These are phyloP conservation scores for Melitaea cinxia DNA, from an alignment of 1,140 invertebrate species.

Conservation along the genomic window DNA sequence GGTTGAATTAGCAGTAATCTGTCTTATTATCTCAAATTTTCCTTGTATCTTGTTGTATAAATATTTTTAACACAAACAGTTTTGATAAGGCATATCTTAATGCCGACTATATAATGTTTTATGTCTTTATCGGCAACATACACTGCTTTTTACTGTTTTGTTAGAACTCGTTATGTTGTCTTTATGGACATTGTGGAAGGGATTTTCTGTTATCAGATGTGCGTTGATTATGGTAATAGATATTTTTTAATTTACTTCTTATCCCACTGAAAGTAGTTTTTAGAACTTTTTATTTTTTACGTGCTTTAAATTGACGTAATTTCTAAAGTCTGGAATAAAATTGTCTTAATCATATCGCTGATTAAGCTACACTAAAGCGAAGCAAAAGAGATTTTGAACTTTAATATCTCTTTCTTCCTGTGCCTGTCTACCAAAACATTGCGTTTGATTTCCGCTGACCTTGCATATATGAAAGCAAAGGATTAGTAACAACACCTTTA, in stretches of 20 bases:
- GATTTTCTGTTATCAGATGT: conserved; percentile 45
- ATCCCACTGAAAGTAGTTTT: not conserved
- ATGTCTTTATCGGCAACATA: conserved; percentile 65
- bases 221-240: conserved; percentile 39
- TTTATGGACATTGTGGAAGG: conserved; percentile 58
- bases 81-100: conserved; percentile 73
- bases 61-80: conserved; percentile 40
- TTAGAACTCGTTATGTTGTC: conserved; percentile 50
- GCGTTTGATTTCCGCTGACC: too few species aligned
- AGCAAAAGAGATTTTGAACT: too few species aligned
- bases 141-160: conserved; percentile 59
- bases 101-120: conserved; percentile 45
- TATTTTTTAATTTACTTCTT: not conserved
- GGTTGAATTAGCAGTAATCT: conserved; percentile 59
- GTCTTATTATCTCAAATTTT: conserved; percentile 54
- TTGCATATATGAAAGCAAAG: too few species aligned
- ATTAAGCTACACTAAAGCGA: too few species aligned
- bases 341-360: too few species aligned
- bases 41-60: conserved; percentile 46
- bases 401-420: too few species aligned
- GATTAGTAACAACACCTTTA: too few species aligned
- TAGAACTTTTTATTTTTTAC: too few species aligned
- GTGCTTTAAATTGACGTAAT: too few species aligned
- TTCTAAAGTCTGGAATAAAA: too few species aligned
- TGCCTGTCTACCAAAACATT: too few species aligned